Evolutionary conservation across 2,888 invertebrate genomes (phyloP), one percentile per base, ranked within the genome.

Genomic region (Conchocele bisecta): DNA sequence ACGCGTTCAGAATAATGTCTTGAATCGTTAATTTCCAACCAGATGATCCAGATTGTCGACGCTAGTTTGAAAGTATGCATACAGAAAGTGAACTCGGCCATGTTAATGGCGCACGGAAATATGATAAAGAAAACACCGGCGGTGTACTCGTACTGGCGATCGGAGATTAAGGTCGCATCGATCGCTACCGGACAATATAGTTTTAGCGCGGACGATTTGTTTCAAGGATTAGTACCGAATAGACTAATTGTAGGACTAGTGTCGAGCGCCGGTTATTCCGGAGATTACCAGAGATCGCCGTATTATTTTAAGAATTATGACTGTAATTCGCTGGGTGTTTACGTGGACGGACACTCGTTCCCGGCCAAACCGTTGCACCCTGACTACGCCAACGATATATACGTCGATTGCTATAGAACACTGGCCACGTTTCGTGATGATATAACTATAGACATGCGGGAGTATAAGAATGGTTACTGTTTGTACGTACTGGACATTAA

Each of bases 61-160:
- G 73, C 73, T 20, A 20, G 26, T 26, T 67, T 67, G 9, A 77
- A 67, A 44, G 15, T 73, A 15, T 77, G 77, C 48, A 20, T 73
- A 17, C 70, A 67, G 46, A 50, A 60, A 56, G 31, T 64, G 0
- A 64, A 69, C 24, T 48, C 37, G 7, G 58, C 54, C n/a, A 39
- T 67, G 7, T 35, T 66, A 13, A 35, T 77, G 58, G 67, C 64
- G 11, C 66, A 75, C 26, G 54, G 50, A 15, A 53, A 60, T 24
- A 15, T 67, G 7, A 48, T 74, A 24, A 50, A 66, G 31, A 33
- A 66, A 1, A 48, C 13, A 4, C 65, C 51, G 9, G 72, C 72
- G 31, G 35, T 72, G 31, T 77, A 77, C 37, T 70, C 76, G 11
- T 73, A 59, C 39, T 28, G 56, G 51, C 41, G 51, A 6, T 37